Percentiles rank a stretch among this genome's conserved stretches.
Evolutionary conservation across 1,140 invertebrate species (phyloP).

Genomic region (Drosophila teissieri): DNA sequence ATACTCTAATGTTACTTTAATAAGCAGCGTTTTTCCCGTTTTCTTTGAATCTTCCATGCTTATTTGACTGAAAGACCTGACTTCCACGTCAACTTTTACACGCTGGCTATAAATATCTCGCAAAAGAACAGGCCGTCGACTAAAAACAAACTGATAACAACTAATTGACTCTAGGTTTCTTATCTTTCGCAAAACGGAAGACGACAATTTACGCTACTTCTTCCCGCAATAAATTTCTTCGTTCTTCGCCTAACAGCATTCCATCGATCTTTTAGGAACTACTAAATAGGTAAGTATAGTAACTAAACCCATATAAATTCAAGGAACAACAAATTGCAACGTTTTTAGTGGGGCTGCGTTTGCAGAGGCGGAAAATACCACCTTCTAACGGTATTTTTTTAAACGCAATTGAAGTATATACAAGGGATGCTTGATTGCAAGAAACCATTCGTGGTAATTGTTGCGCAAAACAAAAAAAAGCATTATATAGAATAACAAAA

Average conservation of each 20-base stretch:
- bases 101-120: conserved; percentile 43
- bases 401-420: no score
- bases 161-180: conserved; percentile 34
- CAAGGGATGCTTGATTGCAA: no score
- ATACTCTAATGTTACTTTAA: conserved; percentile 40
- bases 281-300: background rate
- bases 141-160: conserved; percentile 41
- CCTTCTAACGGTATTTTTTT: no score
- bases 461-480: no score
- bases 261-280: background rate
- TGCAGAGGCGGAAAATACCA: no score
- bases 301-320: background rate
- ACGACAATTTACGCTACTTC: background rate
- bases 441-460: no score
- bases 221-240: background rate
- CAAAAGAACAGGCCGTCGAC: background rate
- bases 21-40: conserved; percentile 16
- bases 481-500: no score
- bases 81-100: conserved; percentile 53
- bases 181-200: background rate
- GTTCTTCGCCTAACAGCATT: background rate
- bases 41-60: conserved; percentile 21
- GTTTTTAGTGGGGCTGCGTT: background rate
- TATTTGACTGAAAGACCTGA: background rate
- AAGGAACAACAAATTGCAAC: background rate